Evolutionary conservation across 1,140 invertebrate genomes (phyloP).

Genomic region (Coenobita brevimanus): DNA sequence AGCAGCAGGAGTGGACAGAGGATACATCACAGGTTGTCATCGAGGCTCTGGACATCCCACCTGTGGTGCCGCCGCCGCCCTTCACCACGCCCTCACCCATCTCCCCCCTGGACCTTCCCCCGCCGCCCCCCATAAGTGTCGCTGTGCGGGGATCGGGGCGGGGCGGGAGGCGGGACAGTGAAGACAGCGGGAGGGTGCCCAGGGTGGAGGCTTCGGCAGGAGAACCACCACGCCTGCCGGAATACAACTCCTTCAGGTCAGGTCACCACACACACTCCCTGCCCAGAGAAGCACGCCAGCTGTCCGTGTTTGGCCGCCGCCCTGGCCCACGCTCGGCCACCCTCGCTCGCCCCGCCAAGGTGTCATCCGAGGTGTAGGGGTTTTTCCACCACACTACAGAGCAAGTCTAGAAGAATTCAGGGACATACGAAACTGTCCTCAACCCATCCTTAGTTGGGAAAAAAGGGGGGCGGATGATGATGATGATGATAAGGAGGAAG

Average conservation of each 20-base stretch:
- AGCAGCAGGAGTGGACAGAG: constrained; percentile 20
- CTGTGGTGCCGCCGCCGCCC: constrained; percentile 40
- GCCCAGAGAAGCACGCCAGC: constrained; percentile 38
- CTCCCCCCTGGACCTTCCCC: constrained; percentile 23
- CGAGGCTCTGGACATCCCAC: constrained; percentile 18
- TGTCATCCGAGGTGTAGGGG: constrained; percentile 63
- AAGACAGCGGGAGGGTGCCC: background rate
- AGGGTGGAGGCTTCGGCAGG: background rate
- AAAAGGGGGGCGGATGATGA: too few relatives aligned
- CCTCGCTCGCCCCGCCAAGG: constrained; percentile 49
- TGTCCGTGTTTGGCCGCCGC: constrained; percentile 56
- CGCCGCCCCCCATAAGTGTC: background rate
- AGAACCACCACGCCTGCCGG: constrained; percentile 54
- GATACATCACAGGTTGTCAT: constrained; percentile 54
- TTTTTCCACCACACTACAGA: too few relatives aligned
- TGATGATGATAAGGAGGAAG: too few relatives aligned
- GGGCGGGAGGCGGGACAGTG: background rate
- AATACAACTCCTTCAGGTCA: constrained; percentile 58
- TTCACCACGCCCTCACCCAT: constrained; percentile 23
- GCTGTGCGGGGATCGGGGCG: background rate
- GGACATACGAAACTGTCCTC: too few relatives aligned
- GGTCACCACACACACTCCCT: constrained; percentile 40
- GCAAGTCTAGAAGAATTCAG: too few relatives aligned
- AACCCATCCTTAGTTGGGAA: too few relatives aligned
- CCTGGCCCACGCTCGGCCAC: constrained; percentile 21